phyloP scores from a whole-genome alignment of 2,113 vertebrate genomes.

The Hystrix cristata region DNA sequence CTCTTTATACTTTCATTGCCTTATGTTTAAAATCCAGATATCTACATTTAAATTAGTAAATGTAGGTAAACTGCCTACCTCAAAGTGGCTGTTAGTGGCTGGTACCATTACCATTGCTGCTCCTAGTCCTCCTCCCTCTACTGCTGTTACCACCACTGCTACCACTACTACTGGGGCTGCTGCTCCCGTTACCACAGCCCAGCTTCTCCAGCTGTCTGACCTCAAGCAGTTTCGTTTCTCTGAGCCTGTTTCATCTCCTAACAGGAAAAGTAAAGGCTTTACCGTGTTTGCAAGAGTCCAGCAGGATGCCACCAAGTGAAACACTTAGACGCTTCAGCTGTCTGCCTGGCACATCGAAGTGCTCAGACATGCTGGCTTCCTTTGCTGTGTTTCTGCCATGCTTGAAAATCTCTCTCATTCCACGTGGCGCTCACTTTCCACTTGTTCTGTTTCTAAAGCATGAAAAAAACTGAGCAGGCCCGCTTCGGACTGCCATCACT shows the following conservation, averaged over 20 bases:
- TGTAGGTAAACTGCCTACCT: neutral
- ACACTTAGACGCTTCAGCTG: neutral
- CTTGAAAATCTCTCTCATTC: neutral
- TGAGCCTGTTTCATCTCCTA: neutral
- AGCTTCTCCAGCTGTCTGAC: neutral
- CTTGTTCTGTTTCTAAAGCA: neutral
- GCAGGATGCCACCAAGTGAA: neutral
- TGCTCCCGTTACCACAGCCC: neutral
- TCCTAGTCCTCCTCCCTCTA: fast-evolving
- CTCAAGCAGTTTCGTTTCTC: neutral
- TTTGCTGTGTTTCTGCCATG: neutral
- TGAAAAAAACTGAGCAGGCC: neutral
- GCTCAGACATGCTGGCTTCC: neutral
- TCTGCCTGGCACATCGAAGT: neutral
- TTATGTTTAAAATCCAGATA: neutral
- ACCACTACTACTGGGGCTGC: no score
- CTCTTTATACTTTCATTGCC: neutral
- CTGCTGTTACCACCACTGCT: no score
- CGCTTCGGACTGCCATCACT: neutral
- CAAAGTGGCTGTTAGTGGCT: neutral
- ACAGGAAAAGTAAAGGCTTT: neutral
- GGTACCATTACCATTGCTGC: neutral
- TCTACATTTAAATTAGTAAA: neutral
- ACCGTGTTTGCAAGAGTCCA: neutral
- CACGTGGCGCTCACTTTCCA: neutral